Percentiles rank a stretch among this genome's conserved stretches.
Conservation (phyloP, 2,797 vertebrate species). For the Moxostoma hubbsi region DNA sequence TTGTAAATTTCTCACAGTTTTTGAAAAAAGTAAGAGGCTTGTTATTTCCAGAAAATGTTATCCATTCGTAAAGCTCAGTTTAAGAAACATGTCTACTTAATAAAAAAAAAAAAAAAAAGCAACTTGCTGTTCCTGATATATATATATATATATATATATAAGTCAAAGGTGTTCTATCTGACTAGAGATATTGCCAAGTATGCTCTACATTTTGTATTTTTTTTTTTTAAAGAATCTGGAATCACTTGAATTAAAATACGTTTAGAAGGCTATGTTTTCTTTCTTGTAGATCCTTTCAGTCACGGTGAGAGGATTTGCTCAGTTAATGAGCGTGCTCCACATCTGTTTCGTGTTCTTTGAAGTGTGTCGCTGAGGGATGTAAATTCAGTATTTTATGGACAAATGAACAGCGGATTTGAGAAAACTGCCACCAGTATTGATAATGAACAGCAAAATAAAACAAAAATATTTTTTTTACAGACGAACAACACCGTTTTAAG, state of each 20-base stretch:
- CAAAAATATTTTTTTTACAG: too few species aligned
- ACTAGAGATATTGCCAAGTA: not conserved
- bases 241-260: not conserved
- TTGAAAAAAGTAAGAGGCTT: not conserved
- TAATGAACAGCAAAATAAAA: not conserved
- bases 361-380: constrained; percentile 40
- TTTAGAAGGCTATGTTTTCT: not conserved
- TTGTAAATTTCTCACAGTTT: not conserved
- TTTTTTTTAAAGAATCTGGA: not conserved
- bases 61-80: too few species aligned
- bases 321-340: constrained; percentile 55
- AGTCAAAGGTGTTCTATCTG: not conserved
- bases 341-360: constrained; percentile 58
- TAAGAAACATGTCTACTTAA: too few species aligned
- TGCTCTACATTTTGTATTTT: too few species aligned
- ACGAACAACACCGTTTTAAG: too few species aligned
- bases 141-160: not conserved
- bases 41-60: too few species aligned
- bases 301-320: constrained; percentile 34
- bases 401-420: not conserved
- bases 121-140: too few species aligned
- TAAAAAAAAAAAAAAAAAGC: too few species aligned
- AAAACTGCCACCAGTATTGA: not conserved
- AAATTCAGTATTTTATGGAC: constrained; percentile 10
- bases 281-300: not conserved